Conservation (phyloP, 1,140 invertebrate genomes). For the Caerostris darwini region DNA sequence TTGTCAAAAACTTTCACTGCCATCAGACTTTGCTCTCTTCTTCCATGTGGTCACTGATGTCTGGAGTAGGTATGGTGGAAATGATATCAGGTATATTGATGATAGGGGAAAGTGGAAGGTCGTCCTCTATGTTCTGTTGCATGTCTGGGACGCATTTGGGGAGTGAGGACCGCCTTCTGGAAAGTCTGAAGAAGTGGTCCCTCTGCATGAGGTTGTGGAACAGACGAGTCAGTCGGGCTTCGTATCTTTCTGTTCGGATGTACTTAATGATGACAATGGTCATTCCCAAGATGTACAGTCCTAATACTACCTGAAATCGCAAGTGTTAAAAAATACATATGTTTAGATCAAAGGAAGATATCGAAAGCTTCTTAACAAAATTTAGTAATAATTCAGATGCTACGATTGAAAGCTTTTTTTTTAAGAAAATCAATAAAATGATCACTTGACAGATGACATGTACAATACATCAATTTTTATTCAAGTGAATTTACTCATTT, state of each 20-base stretch:
- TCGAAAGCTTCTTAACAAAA: too few species aligned
- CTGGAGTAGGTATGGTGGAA: slow-evolving; percentile 15
- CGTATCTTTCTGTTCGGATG: slow-evolving; percentile 77
- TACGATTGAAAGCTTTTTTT: too few species aligned
- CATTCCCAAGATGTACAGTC: slow-evolving; percentile 67
- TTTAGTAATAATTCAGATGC: too few species aligned
- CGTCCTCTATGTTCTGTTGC: not conserved
- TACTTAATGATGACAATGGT: slow-evolving; percentile 77
- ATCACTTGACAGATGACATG: too few species aligned
- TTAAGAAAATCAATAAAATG: too few species aligned
- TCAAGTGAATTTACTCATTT: too few species aligned
- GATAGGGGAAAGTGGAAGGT: slow-evolving; percentile 11
- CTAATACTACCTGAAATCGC: slow-evolving; percentile 62
- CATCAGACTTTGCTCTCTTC: slow-evolving; percentile 64
- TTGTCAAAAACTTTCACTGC: not conserved
- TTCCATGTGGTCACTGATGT: slow-evolving; percentile 5
- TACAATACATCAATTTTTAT: too few species aligned
- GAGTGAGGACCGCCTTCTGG: slow-evolving; percentile 60
- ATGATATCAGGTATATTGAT: slow-evolving; percentile 1
- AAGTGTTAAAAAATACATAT: too few species aligned
- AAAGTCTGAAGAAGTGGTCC: slow-evolving; percentile 76
- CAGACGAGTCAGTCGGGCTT: slow-evolving; percentile 72
- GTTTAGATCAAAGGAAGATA: too few species aligned
- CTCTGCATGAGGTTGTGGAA: slow-evolving; percentile 77
- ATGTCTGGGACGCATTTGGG: slow-evolving; percentile 47